These are phyloP conservation scores for Drosophila bipectinata DNA, from an alignment of 1,140 invertebrate species.

Conservation along the genomic window DNA sequence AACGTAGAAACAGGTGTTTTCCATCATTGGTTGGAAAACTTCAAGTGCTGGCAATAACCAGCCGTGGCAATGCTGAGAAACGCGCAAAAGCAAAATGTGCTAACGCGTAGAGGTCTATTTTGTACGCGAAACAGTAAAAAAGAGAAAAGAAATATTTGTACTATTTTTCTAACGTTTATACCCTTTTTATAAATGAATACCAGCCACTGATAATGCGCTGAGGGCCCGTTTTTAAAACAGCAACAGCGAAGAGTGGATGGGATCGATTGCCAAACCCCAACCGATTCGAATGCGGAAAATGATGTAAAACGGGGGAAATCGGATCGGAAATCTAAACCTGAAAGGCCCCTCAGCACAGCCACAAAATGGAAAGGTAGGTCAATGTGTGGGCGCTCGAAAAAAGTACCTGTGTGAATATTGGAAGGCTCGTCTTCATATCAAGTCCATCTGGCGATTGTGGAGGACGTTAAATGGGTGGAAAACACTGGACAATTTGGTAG, in stretches of 20 bases:
- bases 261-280: slow-evolving; percentile 38
- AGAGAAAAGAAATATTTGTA: slow-evolving; percentile 70
- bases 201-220: slow-evolving; percentile 62
- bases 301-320: slow-evolving; percentile 55
- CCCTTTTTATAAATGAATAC: slow-evolving; percentile 76
- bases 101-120: slow-evolving; percentile 56
- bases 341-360: slow-evolving; percentile 63
- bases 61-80: neutral
- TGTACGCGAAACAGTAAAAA: slow-evolving; percentile 73
- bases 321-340: slow-evolving; percentile 54
- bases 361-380: slow-evolving; percentile 83
- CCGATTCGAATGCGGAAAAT: slow-evolving; percentile 56
- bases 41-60: neutral
- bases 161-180: slow-evolving; percentile 72
- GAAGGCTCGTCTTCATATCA: slow-evolving; percentile 5
- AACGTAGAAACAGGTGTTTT: no score
- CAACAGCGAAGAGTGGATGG: slow-evolving; percentile 29
- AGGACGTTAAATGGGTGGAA: slow-evolving; percentile 50
- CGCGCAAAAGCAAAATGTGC: no score
- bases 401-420: slow-evolving; percentile 7
- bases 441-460: slow-evolving; percentile 1
- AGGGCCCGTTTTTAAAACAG: slow-evolving; percentile 43
- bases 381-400: slow-evolving; percentile 68
- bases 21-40: no score
- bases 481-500: slow-evolving; percentile 67